These are phyloP conservation scores for Struthidea cinerea DNA, from an alignment of 2,113 vertebrate genomes.

Conservation along the genomic window DNA sequence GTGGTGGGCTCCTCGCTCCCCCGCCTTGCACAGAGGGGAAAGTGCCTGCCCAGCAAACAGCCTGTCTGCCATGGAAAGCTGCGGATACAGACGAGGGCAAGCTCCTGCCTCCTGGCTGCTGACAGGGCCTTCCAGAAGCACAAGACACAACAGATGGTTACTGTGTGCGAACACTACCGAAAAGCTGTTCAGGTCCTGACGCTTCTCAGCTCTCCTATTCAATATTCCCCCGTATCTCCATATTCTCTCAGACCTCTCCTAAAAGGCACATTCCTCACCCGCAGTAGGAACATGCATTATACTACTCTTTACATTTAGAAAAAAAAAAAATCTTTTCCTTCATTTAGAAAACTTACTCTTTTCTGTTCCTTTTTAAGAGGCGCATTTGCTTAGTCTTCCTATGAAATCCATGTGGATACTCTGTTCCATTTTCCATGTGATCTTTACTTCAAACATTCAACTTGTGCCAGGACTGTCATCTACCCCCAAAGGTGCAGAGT, in stretches of 20 bases:
- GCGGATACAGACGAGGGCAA: neutral
- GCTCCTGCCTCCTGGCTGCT: neutral
- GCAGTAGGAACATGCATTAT: neutral
- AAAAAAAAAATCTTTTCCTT: neutral
- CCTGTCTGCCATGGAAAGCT: neutral
- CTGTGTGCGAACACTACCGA: neutral
- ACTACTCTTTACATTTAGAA: neutral
- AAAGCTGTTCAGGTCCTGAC: neutral
- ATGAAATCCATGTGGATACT: neutral
- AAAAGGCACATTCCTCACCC: neutral
- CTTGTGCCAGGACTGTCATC: neutral
- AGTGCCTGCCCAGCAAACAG: neutral
- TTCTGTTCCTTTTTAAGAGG: neutral
- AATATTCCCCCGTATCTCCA: rapidly evolving
- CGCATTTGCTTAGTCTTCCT: neutral
- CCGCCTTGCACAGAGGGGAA: neutral
- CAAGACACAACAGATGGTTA: neutral
- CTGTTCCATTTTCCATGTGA: neutral
- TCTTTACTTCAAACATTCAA: neutral
- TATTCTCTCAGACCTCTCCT: neutral
- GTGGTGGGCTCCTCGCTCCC: neutral
- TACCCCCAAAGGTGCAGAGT: neutral
- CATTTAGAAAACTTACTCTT: neutral
- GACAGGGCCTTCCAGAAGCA: neutral
- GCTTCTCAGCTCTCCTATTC: neutral